These are phyloP conservation scores for Cosmopolites sordidus DNA, from an alignment of 2,888 invertebrate genomes.

Conservation along the genomic window DNA sequence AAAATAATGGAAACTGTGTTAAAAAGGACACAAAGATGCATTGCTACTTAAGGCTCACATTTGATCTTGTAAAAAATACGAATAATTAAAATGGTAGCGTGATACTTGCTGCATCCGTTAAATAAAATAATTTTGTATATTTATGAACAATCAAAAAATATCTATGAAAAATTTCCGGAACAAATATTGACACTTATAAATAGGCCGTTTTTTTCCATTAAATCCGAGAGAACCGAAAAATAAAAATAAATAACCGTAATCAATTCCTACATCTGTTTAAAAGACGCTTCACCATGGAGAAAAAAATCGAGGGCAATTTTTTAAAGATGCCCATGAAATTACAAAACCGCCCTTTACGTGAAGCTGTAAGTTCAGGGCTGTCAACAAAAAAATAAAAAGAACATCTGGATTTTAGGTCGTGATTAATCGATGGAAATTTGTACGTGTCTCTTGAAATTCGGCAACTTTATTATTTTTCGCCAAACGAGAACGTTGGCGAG, in stretches of 20 bases:
- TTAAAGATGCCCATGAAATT: slow-evolving; percentile 6
- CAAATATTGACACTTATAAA: no score
- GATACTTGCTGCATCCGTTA: no score
- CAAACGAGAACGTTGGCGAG: no score
- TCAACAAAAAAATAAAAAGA: slow-evolving; percentile 17
- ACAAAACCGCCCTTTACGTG: slow-evolving; percentile 14
- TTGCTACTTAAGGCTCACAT: no score
- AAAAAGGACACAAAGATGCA: no score
- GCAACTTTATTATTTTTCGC: slow-evolving; percentile 20
- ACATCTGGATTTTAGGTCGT: slow-evolving; percentile 19
- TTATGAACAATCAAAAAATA: no score
- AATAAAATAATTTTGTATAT: no score
- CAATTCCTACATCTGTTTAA: neutral
- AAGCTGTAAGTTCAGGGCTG: slow-evolving; percentile 6
- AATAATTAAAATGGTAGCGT: no score
- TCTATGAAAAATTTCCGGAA: no score
- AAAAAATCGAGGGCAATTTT: slow-evolving; percentile 10
- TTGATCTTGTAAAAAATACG: no score
- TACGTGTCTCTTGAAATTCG: slow-evolving; percentile 11
- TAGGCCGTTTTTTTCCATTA: neutral
- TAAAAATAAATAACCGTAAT: neutral
- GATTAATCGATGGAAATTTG: slow-evolving; percentile 14
- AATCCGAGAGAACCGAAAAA: neutral
- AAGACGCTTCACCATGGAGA: neutral
- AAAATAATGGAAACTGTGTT: no score